Conservation (phyloP, 2,113 vertebrate species). For the Chionis minor region DNA sequence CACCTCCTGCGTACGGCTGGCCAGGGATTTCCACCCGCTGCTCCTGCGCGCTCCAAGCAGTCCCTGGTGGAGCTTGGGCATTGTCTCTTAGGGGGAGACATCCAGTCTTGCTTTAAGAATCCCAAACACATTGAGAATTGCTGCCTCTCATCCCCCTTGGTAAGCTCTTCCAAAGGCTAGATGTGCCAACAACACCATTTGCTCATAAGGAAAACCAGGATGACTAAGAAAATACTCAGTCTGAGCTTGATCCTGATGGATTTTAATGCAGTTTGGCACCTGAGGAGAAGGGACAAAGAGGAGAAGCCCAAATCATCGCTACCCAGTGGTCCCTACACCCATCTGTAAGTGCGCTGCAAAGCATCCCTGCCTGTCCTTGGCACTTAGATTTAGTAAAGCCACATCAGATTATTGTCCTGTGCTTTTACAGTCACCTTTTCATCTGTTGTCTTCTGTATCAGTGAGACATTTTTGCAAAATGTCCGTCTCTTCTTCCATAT, state of each 20-base stretch:
- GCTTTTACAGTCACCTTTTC: not conserved
- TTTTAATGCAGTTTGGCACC: not conserved
- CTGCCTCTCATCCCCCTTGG: not conserved
- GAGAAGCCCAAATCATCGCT: not conserved
- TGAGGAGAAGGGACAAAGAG: not conserved
- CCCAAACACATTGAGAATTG: not conserved
- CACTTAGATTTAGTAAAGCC: not conserved
- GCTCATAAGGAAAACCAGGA: not conserved
- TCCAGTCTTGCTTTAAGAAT: not conserved
- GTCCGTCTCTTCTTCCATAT: not conserved
- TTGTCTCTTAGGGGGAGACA: not conserved
- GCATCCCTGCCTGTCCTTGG: not conserved
- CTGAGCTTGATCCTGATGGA: not conserved
- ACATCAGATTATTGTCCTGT: rapidly evolving
- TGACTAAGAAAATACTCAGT: not conserved
- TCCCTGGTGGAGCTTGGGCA: not conserved
- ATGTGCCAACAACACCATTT: not conserved
- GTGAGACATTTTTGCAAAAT: rapidly evolving
- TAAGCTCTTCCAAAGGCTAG: not conserved
- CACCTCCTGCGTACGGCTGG: not conserved
- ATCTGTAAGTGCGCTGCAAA: not conserved
- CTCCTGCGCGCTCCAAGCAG: not conserved
- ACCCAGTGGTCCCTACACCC: too few relatives aligned
- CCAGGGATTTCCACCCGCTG: not conserved
- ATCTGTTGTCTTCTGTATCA: not conserved